A percentile compares a stretch with the other conserved stretches of the same genome.
phyloP scores from a whole-genome alignment of 1,140 invertebrate genomes.

The Sycobia sp. region DNA sequence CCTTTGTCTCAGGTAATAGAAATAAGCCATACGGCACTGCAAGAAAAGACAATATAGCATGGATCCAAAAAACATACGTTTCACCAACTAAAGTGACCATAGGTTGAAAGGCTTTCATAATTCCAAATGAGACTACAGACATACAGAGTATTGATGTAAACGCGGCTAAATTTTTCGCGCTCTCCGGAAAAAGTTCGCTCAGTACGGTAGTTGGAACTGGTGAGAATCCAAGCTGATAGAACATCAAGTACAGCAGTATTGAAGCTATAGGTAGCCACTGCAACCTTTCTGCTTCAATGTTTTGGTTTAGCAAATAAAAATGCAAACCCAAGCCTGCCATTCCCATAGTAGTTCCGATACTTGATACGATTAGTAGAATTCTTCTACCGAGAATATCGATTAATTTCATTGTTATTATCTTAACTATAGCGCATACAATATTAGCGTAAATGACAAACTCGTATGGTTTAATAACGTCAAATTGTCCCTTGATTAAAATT shows the following conservation, averaged over 20 bases:
- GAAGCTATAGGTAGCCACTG: conserved; percentile 37
- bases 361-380: conserved; percentile 69
- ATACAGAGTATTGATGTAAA: conserved; percentile 72
- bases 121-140: conserved; percentile 69
- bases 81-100: conserved; percentile 66
- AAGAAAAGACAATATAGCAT: conserved; percentile 68
- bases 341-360: conserved; percentile 61
- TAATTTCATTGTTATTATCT: conserved; percentile 65
- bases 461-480: conserved; percentile 54
- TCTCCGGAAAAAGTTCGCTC: conserved; percentile 74
- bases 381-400: conserved; percentile 74
- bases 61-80: conserved; percentile 76
- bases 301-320: conserved; percentile 64
- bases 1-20: conserved; percentile 80
- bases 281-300: conserved; percentile 48
- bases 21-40: conserved; percentile 60
- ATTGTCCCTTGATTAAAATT: conserved; percentile 69
- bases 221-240: conserved; percentile 69
- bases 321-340: conserved; percentile 64
- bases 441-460: conserved; percentile 70
- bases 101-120: conserved; percentile 73
- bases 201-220: conserved; percentile 74
- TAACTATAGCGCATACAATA: conserved; percentile 67
- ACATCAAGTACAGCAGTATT: conserved; percentile 23
- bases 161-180: conserved; percentile 71